Percentiles rank a stretch among this genome's conserved stretches.
phyloP scores from a whole-genome alignment of 2,113 vertebrate genomes.

The Ibidorhyncha struthersii region DNA sequence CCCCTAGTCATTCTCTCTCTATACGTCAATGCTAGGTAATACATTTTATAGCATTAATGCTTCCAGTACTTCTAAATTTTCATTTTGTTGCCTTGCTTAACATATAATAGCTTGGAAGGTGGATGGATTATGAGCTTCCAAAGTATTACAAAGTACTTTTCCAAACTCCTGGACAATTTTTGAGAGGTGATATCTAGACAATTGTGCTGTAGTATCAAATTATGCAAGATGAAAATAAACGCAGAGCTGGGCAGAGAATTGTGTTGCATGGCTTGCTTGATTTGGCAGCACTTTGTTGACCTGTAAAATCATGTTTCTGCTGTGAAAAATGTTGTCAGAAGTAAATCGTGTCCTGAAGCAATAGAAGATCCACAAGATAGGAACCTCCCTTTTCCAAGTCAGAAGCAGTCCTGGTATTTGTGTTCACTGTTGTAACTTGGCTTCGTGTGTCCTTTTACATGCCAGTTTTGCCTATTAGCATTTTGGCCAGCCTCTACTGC shows the following conservation, averaged over 20 bases:
- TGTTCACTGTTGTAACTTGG: background rate
- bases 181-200: background rate
- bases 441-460: background rate
- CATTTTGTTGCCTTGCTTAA: background rate
- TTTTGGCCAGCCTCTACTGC: background rate
- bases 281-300: background rate
- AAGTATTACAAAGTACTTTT: background rate
- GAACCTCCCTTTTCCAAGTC: background rate
- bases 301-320: conserved; percentile 15
- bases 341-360: background rate
- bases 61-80: background rate
- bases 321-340: background rate
- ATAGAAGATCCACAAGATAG: background rate
- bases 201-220: background rate
- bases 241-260: background rate
- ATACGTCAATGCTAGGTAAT: background rate
- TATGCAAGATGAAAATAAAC: background rate
- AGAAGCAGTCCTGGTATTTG: background rate
- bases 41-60: background rate
- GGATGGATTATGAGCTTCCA: background rate
- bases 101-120: background rate
- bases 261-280: background rate
- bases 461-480: background rate
- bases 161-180: background rate
- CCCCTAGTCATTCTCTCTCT: background rate